Evolutionary conservation across 1,140 invertebrate species (phyloP).

Genomic region (Hesperophylax magnus): DNA sequence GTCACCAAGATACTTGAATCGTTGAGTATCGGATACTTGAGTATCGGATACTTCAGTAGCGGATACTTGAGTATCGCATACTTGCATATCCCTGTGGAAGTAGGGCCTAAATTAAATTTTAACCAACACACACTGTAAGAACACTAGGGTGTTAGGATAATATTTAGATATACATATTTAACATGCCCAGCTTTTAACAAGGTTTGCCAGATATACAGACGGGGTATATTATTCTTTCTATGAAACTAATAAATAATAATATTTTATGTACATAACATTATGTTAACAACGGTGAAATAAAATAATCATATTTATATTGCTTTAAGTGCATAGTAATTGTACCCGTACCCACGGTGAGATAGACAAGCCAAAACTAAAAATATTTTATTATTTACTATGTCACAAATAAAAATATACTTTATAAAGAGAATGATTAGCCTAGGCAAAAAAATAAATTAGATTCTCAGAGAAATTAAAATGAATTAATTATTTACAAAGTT

Average conservation of each 20-base stretch:
- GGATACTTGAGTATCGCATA: too few species aligned
- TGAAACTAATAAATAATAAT: conserved; percentile 16
- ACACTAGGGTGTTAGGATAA: too few species aligned
- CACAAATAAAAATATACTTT: not conserved
- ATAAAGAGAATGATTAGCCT: conserved; percentile 2
- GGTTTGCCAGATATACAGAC: too few species aligned
- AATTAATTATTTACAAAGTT: conserved; percentile 5
- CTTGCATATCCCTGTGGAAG: too few species aligned
- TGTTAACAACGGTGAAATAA: conserved; percentile 1
- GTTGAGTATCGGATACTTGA: too few species aligned
- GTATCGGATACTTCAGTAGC: too few species aligned
- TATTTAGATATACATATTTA: too few species aligned
- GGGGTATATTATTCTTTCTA: not conserved
- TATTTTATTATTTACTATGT: not conserved
- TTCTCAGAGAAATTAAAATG: not conserved
- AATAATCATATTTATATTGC: conserved; percentile 6
- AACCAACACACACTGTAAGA: too few species aligned
- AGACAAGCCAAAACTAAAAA: conserved; percentile 30
- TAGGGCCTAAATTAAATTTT: too few species aligned
- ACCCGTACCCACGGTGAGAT: conserved; percentile 30
- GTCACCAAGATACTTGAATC: too few species aligned
- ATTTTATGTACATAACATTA: conserved; percentile 2
- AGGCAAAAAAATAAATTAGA: conserved; percentile 10
- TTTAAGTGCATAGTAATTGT: conserved; percentile 18
- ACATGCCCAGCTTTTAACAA: too few species aligned